phyloP scores from a whole-genome alignment of 1,140 invertebrate species.

The Oreohelix idahoensis region DNA sequence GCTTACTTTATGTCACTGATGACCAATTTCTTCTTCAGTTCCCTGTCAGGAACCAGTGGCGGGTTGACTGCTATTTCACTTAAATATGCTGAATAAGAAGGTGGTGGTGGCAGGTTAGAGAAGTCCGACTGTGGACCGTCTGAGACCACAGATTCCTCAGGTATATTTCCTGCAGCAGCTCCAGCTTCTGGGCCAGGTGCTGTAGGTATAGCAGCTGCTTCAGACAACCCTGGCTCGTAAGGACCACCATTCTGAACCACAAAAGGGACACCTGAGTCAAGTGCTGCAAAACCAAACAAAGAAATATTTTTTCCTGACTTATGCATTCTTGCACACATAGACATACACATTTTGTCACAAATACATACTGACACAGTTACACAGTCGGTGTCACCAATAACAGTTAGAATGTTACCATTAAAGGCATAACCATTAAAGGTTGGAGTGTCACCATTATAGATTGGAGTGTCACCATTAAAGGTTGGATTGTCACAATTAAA shows the following conservation, averaged over 20 bases:
- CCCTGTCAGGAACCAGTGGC: slow-evolving; percentile 54
- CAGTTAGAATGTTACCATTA: too few relatives aligned
- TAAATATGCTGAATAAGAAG: slow-evolving; percentile 30
- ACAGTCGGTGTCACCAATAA: too few relatives aligned
- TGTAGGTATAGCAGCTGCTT: neutral
- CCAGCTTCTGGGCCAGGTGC: neutral
- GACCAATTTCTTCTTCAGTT: slow-evolving; percentile 60
- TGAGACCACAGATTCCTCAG: neutral
- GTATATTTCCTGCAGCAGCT: neutral
- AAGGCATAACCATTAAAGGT: too few relatives aligned
- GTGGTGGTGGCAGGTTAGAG: slow-evolving; percentile 22
- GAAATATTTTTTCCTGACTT: neutral
- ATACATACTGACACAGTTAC: too few relatives aligned
- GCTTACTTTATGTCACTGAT: slow-evolving; percentile 51
- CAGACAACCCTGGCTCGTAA: neutral
- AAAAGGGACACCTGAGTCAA: neutral
- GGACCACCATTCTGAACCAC: neutral
- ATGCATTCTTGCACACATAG: too few relatives aligned
- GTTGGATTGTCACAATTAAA: too few relatives aligned
- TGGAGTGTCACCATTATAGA: too few relatives aligned
- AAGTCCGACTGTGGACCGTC: neutral
- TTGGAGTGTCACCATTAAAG: too few relatives aligned
- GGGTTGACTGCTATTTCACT: slow-evolving; percentile 7
- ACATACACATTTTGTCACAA: too few relatives aligned
- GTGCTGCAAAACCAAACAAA: neutral